Conservation (phyloP, 2,888 invertebrate species). For the Diplolepis rosae region DNA sequence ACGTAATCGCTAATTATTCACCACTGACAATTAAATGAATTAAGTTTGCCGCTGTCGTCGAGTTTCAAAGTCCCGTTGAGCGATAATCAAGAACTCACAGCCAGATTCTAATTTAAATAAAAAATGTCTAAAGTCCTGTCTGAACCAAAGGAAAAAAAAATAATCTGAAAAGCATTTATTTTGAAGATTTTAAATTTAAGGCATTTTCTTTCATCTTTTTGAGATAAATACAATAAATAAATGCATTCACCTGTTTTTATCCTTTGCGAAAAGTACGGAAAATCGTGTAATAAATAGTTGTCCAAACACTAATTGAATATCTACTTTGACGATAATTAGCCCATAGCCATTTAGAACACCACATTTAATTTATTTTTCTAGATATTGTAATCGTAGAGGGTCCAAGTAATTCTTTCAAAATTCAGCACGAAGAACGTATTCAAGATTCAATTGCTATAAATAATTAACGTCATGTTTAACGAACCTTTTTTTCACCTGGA, state of each 20-base stretch:
- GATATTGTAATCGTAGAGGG: background rate
- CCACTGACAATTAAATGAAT: constrained; percentile 15
- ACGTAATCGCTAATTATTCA: constrained; percentile 30
- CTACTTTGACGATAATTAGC: background rate
- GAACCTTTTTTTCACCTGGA: constrained; percentile 26
- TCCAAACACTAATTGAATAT: background rate
- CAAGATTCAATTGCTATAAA: background rate
- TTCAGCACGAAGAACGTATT: background rate
- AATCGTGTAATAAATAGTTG: too few species aligned
- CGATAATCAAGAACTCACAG: background rate
- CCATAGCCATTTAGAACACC: background rate
- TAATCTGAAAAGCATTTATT: too few species aligned
- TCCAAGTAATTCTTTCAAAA: background rate
- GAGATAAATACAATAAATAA: too few species aligned
- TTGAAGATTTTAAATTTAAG: too few species aligned
- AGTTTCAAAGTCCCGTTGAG: constrained; percentile 5
- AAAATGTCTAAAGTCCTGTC: too few species aligned
- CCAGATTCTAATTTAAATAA: background rate
- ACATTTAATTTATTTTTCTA: background rate
- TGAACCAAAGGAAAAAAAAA: too few species aligned
- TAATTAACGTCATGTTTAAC: background rate
- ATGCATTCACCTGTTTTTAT: too few species aligned
- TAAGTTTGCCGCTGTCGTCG: constrained; percentile 9
- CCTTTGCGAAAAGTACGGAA: too few species aligned
- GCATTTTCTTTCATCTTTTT: too few species aligned